Base-by-base conservation (phyloP, 1,140 invertebrate genomes). In the Drosophila virilis region DNA sequence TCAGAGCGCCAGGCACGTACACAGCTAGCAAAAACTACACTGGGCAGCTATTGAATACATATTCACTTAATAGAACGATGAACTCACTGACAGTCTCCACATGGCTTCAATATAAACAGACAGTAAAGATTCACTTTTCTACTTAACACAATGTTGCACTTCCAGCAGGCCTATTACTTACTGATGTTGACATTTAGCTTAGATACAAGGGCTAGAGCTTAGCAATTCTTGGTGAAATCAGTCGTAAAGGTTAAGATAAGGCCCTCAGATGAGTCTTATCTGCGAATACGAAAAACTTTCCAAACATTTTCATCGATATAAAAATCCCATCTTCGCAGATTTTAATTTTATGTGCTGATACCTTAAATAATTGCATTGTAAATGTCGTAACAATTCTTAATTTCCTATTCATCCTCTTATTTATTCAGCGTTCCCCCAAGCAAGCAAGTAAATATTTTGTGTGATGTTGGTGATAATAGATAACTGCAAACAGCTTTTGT, bases 1-100 rank as follows among this genome's bases (percentile, higher is more conserved):
- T 71, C 45, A 28, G 55, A 40, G 15, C 43, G 45, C 65, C 57
- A 59, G 38, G 61, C 79, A 83, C 79, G 79, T 82, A 82, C 67
- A n/a, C 50, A 43, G 22, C 22, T 5, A 28, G 22, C 22, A 28
- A 28, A 52, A 54, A 60, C 32, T 60, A 42, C n/a, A 54, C 68
- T 80, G 60, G 40, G 8, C 35, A 45, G 40, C 10, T 42, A 28
- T 12, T 50, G 15, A 68, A 28, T 50, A 12, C 37, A 17, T n/a
- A 22, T 65, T 13, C 17, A 28, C n/a, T 45, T 12, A 48, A 48
- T 10, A 17, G 35, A 59, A 59, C 37, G 45, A 15, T 35, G 54
- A 58, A 58, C 65, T 51, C 42, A 38, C n/a, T 15, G 38, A 42
- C 10, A 52, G 2, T 13, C 28, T 1, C 8, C 38, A 57, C 12